These are phyloP conservation scores for Grantiella picta DNA, from an alignment of 2,113 vertebrate species.

Conservation along the genomic window DNA sequence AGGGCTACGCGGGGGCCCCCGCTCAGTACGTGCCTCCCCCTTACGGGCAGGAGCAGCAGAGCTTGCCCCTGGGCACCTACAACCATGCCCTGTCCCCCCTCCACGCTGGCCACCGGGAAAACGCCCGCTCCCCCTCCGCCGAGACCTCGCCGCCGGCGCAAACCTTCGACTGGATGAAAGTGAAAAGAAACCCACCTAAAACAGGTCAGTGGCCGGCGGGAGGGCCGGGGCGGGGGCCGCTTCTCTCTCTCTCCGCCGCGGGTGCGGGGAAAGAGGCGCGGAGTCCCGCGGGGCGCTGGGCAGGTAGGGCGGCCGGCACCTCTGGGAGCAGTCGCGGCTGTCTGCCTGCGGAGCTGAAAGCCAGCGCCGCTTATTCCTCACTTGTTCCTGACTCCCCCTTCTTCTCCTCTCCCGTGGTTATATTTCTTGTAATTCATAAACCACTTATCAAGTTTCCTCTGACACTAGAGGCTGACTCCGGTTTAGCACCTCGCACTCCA, in stretches of 20 bases:
- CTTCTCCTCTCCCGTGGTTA: neutral
- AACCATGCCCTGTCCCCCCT: conserved; percentile 87
- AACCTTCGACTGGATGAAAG: conserved; percentile 99
- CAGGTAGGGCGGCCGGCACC: neutral
- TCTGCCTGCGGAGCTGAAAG: neutral
- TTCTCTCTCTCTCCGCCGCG: neutral
- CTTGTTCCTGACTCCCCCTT: neutral
- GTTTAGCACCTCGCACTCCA: conserved; percentile 57
- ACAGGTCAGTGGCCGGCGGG: conserved; percentile 83
- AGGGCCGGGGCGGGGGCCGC: neutral
- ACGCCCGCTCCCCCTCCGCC: conserved; percentile 85
- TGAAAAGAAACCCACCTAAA: conserved; percentile 97
- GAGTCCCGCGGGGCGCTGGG: neutral
- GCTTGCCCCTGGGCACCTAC: conserved; percentile 78
- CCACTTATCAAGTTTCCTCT: conserved; percentile 49
- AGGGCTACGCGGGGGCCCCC: conserved; percentile 86
- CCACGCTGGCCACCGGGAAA: conserved; percentile 84
- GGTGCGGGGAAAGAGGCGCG: neutral
- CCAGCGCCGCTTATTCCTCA: neutral
- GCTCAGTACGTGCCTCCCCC: conserved; percentile 82
- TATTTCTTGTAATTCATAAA: conserved; percentile 61
- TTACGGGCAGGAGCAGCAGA: conserved; percentile 88
- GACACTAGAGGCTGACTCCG: conserved; percentile 43
- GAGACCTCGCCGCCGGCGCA: conserved; percentile 86
- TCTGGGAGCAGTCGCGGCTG: neutral